Evolutionary conservation across 2,797 vertebrate genomes (phyloP), one percentile per base, ranked within the genome.

Genomic region (Urosaurus nigricauda): DNA sequence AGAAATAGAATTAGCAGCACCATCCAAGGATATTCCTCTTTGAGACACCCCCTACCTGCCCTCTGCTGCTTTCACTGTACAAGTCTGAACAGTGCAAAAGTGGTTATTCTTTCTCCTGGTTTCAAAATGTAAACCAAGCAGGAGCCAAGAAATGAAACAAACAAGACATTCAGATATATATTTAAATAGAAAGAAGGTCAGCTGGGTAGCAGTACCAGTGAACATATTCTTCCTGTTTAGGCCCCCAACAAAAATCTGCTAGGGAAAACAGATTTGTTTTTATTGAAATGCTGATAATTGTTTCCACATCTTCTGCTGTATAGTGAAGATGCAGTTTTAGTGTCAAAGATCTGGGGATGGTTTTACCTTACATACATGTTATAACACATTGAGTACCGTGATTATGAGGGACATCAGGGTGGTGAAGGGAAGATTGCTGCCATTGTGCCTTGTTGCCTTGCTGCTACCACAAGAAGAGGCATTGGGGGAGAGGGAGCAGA

Each of bases 1-100:
- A 92, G 92, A 95, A 95, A 94, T 92, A 94, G 88, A 94, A 91
- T 95, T 94, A 93, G 83, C 43, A 53, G 3, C 24, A 83, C 87
- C 93, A 75, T 92, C 70, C 84, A 83, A 84, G 88, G 85, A 87
- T 32, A 51, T 88, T 82, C 89, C 74, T 92, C 88, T 82, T 74
- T 26, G 17, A 83, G 47, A 75, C 47, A 58, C 78, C 14, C 74
- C 16, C 74, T 17, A n/a, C 51, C 63, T 40, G 32, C 6, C 87
- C 58, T 91, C 2, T 26, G 58, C 56, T 78, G 24, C 63, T 83
- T 78, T 93, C 40, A 43, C 35, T 83, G 0, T 63, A 4, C 53
- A 89, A 89, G 82, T 70, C 70, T 12, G 78, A 71, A n/a, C n/a
- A 80, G 56, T 74, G 68, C 71, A 17, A 13, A 87, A 37, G 58